Base-by-base conservation (phyloP, 2,888 invertebrate genomes). In the Drosophila austrosaltans region DNA sequence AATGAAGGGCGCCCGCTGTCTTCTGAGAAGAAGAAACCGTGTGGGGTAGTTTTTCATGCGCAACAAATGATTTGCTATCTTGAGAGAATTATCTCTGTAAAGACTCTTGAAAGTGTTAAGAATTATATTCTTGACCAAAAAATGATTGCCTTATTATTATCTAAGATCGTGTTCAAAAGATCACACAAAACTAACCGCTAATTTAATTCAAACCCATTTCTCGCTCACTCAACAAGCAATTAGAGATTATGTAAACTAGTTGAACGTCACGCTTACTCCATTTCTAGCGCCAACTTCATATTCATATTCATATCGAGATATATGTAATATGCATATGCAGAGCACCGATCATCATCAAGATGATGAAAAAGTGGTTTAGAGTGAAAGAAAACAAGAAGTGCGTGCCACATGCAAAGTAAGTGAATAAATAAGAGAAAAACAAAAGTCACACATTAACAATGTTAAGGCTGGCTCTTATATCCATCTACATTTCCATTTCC, bases 191-290 rank as follows among this genome's bases (percentile, higher is more conserved):
- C 53, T 44, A 72, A 62, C 63, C 63, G 71, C 82, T 81, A 79
- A 81, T 79, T 82, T 79, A 76, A 68, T 71, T 16, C 16, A 81
- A 63, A 56, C 72, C 77, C 84, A 84, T 78, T 84, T 84, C 77
- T 69, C 67, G 82, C 81, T 81, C 84, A 71, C 68, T 84, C 82
- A 81, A 72, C 82, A 76, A 54, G 56, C 76, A 79, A 76, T 79
- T 69, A 77, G 79, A 76, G 77, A 78, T 81, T 81, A 81, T 84
- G 79, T 76, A 81, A 81, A 76, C 70, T 58, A 72, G 25, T 48
- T 30, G 39, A 39, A 39, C 81, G 86, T 85, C 77, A 85, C 72
- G 86, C 77, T 70, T 20, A 48, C 53, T 16, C 48, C 56, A 63
- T 69, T 56, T 60, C 42, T 22, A 48, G 2, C 5, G 6, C 42